phyloP scores from a whole-genome alignment of 2,113 vertebrate species.

The Acinonyx jubatus region DNA sequence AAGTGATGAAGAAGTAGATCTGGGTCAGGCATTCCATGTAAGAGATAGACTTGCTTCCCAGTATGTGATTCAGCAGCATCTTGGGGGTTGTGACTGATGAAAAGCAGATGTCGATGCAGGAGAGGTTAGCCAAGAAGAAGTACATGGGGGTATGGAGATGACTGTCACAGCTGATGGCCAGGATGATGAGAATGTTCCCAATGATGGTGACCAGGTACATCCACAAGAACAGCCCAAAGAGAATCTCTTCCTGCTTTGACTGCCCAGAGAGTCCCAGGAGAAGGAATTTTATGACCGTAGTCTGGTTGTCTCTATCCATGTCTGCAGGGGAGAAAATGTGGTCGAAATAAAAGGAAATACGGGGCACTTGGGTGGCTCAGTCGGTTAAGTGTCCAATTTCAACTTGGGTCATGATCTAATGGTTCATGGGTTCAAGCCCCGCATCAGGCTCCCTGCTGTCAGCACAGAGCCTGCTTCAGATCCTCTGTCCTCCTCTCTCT shows the following conservation, averaged over 20 bases:
- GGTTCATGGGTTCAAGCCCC: too few relatives aligned
- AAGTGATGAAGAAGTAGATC: conserved; percentile 74
- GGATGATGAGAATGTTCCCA: conserved; percentile 54
- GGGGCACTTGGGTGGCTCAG: too few relatives aligned
- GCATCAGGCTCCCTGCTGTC: too few relatives aligned
- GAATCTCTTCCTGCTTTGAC: background rate
- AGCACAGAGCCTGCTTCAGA: too few relatives aligned
- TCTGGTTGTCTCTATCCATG: conserved; percentile 50
- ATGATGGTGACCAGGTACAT: conserved; percentile 45
- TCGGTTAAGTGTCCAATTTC: too few relatives aligned
- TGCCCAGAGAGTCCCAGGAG: conserved; percentile 59
- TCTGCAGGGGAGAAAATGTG: background rate
- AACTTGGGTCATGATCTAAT: too few relatives aligned
- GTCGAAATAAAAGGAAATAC: too few relatives aligned
- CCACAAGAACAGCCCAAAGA: conserved; percentile 53
- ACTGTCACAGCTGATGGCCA: conserved; percentile 54
- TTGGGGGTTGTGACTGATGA: conserved; percentile 67
- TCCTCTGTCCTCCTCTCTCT: too few relatives aligned
- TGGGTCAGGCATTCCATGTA: conserved; percentile 68
- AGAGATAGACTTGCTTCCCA: conserved; percentile 51
- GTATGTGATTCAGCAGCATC: conserved; percentile 22
- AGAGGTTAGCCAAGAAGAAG: conserved; percentile 72
- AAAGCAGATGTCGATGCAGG: conserved; percentile 61
- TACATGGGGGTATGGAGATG: conserved; percentile 70
- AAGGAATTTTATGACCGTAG: conserved; percentile 59